phyloP scores from a whole-genome alignment of 2,113 vertebrate genomes.

The Triplophysa dalaica region DNA sequence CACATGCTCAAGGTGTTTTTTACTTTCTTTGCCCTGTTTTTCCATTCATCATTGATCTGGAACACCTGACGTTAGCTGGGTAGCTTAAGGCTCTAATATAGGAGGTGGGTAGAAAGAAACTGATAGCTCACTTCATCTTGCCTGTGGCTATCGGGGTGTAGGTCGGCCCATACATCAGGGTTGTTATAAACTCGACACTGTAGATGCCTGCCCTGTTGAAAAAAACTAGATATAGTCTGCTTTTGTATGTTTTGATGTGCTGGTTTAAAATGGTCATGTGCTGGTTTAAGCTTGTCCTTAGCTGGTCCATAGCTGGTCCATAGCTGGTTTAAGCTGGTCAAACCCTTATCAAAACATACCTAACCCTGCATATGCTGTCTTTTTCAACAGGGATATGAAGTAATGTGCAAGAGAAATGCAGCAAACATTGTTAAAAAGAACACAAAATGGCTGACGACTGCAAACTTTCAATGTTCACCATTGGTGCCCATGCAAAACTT shows the following conservation, averaged over 20 bases:
- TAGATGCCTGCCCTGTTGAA: background rate
- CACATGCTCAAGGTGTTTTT: conserved; percentile 42
- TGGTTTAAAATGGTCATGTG: too few relatives aligned
- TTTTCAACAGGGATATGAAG: background rate
- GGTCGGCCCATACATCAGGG: conserved; percentile 26
- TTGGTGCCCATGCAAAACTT: too few relatives aligned
- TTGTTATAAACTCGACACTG: conserved; percentile 53
- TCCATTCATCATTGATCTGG: conserved; percentile 64
- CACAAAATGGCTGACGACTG: too few relatives aligned
- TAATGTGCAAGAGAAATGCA: conserved; percentile 2
- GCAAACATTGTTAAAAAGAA: background rate
- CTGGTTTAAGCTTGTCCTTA: too few relatives aligned
- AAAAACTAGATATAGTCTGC: too few relatives aligned
- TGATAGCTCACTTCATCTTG: conserved; percentile 54
- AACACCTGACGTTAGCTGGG: conserved; percentile 44
- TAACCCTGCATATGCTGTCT: too few relatives aligned
- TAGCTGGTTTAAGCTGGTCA: too few relatives aligned
- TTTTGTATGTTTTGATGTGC: too few relatives aligned
- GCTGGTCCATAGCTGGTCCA: too few relatives aligned
- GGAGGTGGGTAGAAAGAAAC: conserved; percentile 49
- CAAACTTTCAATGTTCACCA: too few relatives aligned
- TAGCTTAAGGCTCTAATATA: conserved; percentile 62
- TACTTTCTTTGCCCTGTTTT: conserved; percentile 52
- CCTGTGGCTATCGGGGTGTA: conserved; percentile 47
- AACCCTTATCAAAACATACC: too few relatives aligned